A percentile compares a stretch with the other conserved stretches of the same genome.
phyloP scores from a whole-genome alignment of 2,797 vertebrate species.

The Eutrigla gurnardus region DNA sequence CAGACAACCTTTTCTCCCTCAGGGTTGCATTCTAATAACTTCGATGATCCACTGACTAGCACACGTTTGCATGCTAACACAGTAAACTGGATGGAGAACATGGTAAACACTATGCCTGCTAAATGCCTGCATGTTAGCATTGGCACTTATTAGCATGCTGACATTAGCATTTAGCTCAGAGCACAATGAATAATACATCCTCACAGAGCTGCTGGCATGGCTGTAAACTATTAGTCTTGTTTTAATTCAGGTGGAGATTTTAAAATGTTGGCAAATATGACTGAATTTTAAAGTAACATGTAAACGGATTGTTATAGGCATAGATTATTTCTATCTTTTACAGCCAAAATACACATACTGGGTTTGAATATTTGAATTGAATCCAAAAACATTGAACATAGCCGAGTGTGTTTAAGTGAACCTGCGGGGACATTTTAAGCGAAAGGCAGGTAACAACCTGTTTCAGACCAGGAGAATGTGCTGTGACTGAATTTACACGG shows the following conservation, averaged over 20 bases:
- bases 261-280: background rate
- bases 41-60: background rate
- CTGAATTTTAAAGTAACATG: background rate
- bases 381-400: background rate
- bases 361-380: background rate
- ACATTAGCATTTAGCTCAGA: background rate
- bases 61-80: background rate
- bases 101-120: background rate
- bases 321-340: background rate
- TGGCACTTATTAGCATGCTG: background rate
- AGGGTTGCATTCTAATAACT: background rate
- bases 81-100: background rate
- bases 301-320: background rate
- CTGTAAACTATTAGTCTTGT: background rate
- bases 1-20: background rate
- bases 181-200: background rate
- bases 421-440: background rate
- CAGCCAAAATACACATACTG: background rate
- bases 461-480: background rate
- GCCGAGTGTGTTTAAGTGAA: background rate
- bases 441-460: background rate
- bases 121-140: too few relatives aligned
- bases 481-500: background rate
- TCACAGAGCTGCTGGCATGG: background rate
- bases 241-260: background rate